Percentiles rank a stretch among this genome's conserved stretches.
Conservation (phyloP, 2,113 vertebrate species). For the Pionites leucogaster region DNA sequence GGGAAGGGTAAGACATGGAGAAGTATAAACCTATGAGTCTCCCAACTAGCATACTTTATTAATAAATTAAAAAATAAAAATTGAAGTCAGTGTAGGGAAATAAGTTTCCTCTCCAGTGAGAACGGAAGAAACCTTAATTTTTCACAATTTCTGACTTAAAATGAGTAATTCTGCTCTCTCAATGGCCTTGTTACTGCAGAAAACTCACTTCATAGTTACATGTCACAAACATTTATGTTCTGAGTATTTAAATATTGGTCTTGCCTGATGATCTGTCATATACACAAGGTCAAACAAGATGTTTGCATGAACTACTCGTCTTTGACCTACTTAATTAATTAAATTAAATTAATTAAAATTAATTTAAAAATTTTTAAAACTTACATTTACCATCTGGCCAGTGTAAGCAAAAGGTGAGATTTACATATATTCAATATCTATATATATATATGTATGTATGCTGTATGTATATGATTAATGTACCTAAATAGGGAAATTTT, state of each 20-base stretch:
- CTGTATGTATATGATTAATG: not conserved
- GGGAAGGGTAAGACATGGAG: not conserved
- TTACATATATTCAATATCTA: not conserved
- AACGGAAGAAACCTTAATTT: not conserved
- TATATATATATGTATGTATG: not conserved
- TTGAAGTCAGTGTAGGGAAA: not conserved
- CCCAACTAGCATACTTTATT: not conserved
- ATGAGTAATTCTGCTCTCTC: not conserved
- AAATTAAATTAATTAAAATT: not conserved
- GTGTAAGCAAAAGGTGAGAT: not conserved
- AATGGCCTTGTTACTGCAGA: not conserved
- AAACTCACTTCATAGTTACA: not conserved
- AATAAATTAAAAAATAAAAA: not conserved
- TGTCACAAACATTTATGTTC: not conserved
- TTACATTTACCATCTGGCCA: not conserved
- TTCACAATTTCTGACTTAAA: not conserved
- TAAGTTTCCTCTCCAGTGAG: not conserved
- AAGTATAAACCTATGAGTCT: not conserved
- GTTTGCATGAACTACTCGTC: not conserved
- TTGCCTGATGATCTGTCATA: not conserved
- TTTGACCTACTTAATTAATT: not conserved
- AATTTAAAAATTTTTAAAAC: not conserved
- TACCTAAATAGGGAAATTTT: not conserved
- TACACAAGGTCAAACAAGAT: not conserved
- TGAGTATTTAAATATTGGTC: not conserved